Base-by-base conservation (phyloP, 1,140 invertebrate genomes). In the Pentalonia nigronervosa region DNA sequence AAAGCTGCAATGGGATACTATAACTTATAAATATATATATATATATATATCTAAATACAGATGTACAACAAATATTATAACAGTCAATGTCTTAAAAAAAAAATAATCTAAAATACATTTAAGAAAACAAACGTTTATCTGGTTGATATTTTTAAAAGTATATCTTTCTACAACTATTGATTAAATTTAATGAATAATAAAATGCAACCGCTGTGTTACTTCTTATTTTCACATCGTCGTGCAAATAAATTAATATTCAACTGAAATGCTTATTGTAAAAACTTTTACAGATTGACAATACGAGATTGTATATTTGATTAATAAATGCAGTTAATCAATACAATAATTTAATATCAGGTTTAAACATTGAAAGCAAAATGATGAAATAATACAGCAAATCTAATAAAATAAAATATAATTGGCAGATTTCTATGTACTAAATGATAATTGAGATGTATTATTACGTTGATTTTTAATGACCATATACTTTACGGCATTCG, bases 351-450 rank as follows among this genome's bases (percentile, higher is more conserved):
- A 21, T n/a, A n/a, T 11, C 11, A 67, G 2, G 9, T 4, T 9
- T 67, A 30, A 67, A 11, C 0, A 4, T 30, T 67, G 30, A 67
- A 67, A 67, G 11, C 30, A n/a, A 3, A 67, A 30, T 30, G 11
- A 67, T n/a, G 11, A 67, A 30, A 67, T 30, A 60, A 21, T 60
- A 60, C 60, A n/a, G 60, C 30, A n/a, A 67, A 67, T n/a, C 0
- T 67, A 67, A 30, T 67, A 67, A 67, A 67, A 67, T 67, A n/a
- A 67, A 67, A n/a, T 67, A 67, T 67, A 67, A n/a, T n/a, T 60
- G 1, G 23, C 1, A 9, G 47, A 30, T 60, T 25, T 25, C 2
- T 30, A 56, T 56, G 3, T 9, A 30, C 41, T 41, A 9, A 30
- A 60, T n/a, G 25, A 14, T 67, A 67, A 67, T 30, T 11, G 1